Evolutionary conservation across 2,888 invertebrate genomes (phyloP).

Genomic region (Dryadula phaetusa): DNA sequence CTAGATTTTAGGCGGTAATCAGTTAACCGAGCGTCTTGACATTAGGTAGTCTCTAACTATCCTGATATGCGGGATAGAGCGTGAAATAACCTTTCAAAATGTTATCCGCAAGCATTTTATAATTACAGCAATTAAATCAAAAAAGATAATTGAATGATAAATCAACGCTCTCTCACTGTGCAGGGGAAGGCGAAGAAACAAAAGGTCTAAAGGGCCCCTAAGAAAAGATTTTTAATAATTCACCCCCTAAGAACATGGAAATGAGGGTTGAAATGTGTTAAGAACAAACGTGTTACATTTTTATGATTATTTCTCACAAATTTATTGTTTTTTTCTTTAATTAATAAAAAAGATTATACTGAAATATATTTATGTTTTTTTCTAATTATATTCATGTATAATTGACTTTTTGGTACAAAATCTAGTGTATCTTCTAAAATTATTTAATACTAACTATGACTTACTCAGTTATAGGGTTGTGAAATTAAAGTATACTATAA

Average conservation of each 20-base stretch:
- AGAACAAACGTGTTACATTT: too few relatives aligned
- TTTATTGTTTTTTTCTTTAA: too few relatives aligned
- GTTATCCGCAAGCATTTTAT: not conserved
- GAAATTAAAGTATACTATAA: not conserved
- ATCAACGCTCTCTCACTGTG: conserved; percentile 1
- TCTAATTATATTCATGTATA: too few relatives aligned
- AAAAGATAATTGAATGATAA: conserved; percentile 17
- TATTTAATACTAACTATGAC: not conserved
- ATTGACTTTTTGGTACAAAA: too few relatives aligned
- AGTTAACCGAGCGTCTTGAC: too few relatives aligned
- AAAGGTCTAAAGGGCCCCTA: conserved; percentile 8
- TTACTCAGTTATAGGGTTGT: conserved; percentile 4
- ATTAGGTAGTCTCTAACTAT: too few relatives aligned
- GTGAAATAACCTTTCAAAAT: not conserved
- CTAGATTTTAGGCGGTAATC: too few relatives aligned
- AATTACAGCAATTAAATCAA: conserved; percentile 7
- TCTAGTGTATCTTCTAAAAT: too few relatives aligned
- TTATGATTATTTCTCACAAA: too few relatives aligned
- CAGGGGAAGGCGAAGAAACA: not conserved
- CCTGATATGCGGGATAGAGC: too few relatives aligned
- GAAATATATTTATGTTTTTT: too few relatives aligned
- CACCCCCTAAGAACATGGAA: conserved; percentile 5
- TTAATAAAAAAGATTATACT: too few relatives aligned
- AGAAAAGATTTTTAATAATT: conserved; percentile 7
- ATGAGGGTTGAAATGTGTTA: conserved; percentile 14